Evolutionary conservation across 2,113 vertebrate genomes (phyloP).

Genomic region (Gasterosteus aculeatus): DNA sequence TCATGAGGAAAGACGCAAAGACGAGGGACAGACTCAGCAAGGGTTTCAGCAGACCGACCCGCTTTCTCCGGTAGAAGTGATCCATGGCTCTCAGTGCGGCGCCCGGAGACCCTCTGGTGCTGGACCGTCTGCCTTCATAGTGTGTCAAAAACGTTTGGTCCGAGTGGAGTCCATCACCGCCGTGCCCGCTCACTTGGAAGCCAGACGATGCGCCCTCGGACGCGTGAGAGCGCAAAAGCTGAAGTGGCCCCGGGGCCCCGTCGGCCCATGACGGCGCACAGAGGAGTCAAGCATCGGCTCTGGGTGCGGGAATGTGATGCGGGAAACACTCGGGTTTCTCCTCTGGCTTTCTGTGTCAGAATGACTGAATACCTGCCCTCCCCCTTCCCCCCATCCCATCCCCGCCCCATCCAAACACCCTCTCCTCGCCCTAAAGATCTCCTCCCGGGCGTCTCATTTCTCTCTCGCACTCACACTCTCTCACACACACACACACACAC

Average conservation of each 20-base stretch:
- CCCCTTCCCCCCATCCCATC: no score
- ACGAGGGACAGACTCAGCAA: constrained; percentile 79
- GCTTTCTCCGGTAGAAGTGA: constrained; percentile 74
- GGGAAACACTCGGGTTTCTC: not conserved
- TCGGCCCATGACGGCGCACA: constrained; percentile 22
- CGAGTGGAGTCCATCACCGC: constrained; percentile 1
- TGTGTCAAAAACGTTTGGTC: constrained; percentile 20
- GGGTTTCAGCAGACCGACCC: constrained; percentile 76
- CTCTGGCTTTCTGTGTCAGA: not conserved
- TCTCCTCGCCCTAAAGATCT: constrained; percentile 37
- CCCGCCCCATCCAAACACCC: constrained; percentile 42
- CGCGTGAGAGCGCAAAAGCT: not conserved
- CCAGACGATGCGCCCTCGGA: not conserved
- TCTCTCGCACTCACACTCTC: not conserved
- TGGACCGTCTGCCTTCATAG: constrained; percentile 48
- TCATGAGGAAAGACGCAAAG: constrained; percentile 80
- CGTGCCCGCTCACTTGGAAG: constrained; percentile 17
- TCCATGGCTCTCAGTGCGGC: constrained; percentile 75
- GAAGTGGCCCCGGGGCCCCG: constrained; percentile 34
- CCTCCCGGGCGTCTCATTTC: constrained; percentile 59
- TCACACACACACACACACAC: no score
- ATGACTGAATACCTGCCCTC: constrained; percentile 6
- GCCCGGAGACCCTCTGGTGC: constrained; percentile 30
- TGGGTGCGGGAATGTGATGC: not conserved
- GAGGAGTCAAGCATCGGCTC: not conserved